Evolutionary conservation across 2,888 invertebrate genomes (phyloP).

Genomic region (Calameuta pallipes): DNA sequence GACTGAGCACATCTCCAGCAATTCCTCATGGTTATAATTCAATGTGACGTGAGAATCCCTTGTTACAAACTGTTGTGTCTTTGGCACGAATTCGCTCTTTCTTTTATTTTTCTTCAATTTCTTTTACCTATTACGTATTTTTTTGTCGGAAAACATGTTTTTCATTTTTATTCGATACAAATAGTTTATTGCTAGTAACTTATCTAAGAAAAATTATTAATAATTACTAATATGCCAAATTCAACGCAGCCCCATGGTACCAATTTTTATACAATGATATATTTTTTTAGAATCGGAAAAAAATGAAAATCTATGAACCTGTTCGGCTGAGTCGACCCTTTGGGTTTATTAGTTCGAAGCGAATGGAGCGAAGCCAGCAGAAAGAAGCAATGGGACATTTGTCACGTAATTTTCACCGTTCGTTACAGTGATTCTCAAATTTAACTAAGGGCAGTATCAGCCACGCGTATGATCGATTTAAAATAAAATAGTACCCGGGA

Average conservation of each 20-base stretch:
- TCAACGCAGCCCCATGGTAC: not conserved
- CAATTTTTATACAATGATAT: not conserved
- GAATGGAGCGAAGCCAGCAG: slow-evolving; percentile 41
- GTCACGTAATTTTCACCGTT: slow-evolving; percentile 50
- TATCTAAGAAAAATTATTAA: not conserved
- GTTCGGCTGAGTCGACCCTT: not conserved
- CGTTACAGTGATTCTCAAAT: slow-evolving; percentile 29
- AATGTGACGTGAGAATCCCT: not conserved
- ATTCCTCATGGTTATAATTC: not conserved
- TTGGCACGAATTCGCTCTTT: not conserved
- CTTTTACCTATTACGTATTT: not conserved
- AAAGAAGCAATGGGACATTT: slow-evolving; percentile 41
- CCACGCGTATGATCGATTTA: slow-evolving; percentile 3
- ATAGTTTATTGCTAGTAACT: not conserved
- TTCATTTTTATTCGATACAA: not conserved
- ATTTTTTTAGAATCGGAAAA: not conserved
- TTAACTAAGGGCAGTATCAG: slow-evolving; percentile 10
- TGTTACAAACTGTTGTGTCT: not conserved
- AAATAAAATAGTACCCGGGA: slow-evolving; percentile 17
- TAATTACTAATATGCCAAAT: not conserved
- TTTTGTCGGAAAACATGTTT: not conserved
- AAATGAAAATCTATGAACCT: not conserved
- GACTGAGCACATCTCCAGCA: not conserved
- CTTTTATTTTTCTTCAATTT: not conserved
- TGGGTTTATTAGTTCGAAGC: slow-evolving; percentile 41